Percentiles rank a stretch among this genome's conserved stretches.
phyloP scores from a whole-genome alignment of 1,140 invertebrate genomes.

The Psix sp. region DNA sequence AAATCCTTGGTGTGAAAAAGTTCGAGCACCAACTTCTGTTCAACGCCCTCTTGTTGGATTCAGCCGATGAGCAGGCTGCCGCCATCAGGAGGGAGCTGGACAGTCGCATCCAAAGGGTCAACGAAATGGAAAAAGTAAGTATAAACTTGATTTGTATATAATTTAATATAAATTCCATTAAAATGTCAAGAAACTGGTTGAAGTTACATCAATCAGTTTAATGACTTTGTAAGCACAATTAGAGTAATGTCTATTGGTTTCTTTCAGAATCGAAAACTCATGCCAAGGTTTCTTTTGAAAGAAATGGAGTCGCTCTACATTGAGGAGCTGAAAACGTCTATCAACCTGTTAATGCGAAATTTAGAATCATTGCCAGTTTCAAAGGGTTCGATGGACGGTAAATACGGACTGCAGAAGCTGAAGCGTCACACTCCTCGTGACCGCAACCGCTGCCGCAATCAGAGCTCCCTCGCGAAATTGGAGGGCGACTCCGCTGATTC shows the following conservation, averaged over 20 bases:
- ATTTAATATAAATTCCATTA: background rate
- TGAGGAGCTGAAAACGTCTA: constrained; percentile 97
- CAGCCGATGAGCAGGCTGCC: constrained; percentile 99
- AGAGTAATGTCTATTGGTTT: no score
- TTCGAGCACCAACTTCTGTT: constrained; percentile 99
- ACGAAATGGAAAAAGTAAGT: constrained; percentile 96
- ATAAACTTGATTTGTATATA: background rate
- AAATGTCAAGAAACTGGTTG: no score
- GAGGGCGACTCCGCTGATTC: constrained; percentile 94
- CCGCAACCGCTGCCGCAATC: constrained; percentile 78
- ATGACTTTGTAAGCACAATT: no score
- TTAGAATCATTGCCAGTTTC: constrained; percentile 98
- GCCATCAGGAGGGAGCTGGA: constrained; percentile 99
- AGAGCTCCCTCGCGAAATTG: constrained; percentile 94
- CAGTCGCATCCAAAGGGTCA: constrained; percentile 95
- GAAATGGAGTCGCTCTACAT: constrained; percentile 99
- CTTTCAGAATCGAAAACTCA: constrained; percentile 93
- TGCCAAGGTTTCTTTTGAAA: constrained; percentile 99
- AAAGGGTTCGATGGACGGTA: constrained; percentile 97
- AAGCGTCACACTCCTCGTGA: constrained; percentile 94
- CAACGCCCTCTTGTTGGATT: constrained; percentile 98
- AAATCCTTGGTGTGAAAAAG: constrained; percentile 98
- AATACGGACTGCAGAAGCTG: constrained; percentile 96
- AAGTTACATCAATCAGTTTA: no score
- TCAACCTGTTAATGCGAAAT: constrained; percentile 99